Base-by-base conservation (phyloP, 2,888 invertebrate genomes). In the Rhagophthalmus giganteus region DNA sequence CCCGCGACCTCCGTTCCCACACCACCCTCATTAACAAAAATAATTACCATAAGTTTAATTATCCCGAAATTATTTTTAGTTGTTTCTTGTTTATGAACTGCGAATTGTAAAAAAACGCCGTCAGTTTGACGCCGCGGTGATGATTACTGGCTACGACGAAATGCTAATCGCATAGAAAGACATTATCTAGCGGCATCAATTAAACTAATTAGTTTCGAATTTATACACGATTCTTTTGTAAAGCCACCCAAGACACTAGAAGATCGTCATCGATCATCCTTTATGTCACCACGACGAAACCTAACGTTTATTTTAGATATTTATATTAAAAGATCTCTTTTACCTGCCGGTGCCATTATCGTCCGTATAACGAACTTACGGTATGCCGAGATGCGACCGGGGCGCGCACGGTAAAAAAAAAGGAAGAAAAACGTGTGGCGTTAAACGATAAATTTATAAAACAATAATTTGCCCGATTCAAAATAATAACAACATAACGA, bases 381-480 rank as follows among this genome's bases (percentile, higher is more conserved):
- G 13, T 9, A n/a, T 25, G 9, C 30, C 27, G 9, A 38, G 10
- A 40, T 34, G 27, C 26, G 44, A 33, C 40, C 30, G 28, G 15
- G 12, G 32, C n/a, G 13, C 26, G 10, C 20, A 10, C 9, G 12
- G 33, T 12, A 40, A 49, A 38, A 32, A 33, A 32, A 57, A 51
- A 57, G 57, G 54, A 34, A 31, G 27, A 41, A 40, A 33, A 50
- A 51, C 49, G 53, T 44, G 48, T 40, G 64, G 69, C 68, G 70
- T 66, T 72, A 71, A 73, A 70, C 69, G 72, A 70, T 72, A 71
- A 70, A 70, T 71, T 70, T 69, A 72, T 71, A 72, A 71, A 32
- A 70, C 69, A 70, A 71, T 68, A 71, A 71, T 70, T 71, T 68
- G 62, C 40, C 63, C 68, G 63, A 70, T 70, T 70, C 67, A 64